These are phyloP conservation scores for Harmothoe impar DNA, from an alignment of 2,888 invertebrate genomes.

Conservation along the genomic window DNA sequence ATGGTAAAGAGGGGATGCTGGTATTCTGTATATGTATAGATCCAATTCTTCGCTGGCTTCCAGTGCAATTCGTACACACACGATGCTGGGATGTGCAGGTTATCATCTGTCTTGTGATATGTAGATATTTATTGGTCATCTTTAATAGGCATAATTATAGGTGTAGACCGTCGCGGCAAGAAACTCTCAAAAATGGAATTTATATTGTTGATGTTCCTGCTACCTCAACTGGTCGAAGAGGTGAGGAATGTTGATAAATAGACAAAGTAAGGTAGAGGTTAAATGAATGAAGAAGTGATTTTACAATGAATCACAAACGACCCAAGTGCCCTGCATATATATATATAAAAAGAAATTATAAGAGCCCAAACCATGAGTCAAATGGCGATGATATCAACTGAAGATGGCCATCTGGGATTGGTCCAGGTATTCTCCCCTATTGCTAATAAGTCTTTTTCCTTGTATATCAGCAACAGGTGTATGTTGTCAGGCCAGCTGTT, in stretches of 20 bases:
- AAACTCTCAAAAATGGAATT: not conserved
- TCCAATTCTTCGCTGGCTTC: not conserved
- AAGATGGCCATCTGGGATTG: not conserved
- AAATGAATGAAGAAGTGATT: too few species aligned
- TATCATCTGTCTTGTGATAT: slow-evolving; percentile 29
- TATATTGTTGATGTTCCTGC: too few species aligned
- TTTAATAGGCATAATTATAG: slow-evolving; percentile 37
- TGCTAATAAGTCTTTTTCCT: not conserved
- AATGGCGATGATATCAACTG: not conserved
- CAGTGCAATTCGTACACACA: not conserved
- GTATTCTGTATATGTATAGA: not conserved
- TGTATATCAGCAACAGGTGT: not conserved
- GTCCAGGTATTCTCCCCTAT: not conserved
- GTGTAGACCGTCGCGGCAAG: not conserved
- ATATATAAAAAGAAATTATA: too few species aligned
- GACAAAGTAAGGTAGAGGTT: too few species aligned
- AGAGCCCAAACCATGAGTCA: not conserved
- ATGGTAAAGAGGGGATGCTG: not conserved
- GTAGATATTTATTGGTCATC: slow-evolving; percentile 56
- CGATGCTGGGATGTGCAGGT: not conserved
- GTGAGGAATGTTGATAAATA: too few species aligned
- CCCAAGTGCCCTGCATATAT: too few species aligned
- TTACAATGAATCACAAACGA: too few species aligned
- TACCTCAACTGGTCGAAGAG: too few species aligned
- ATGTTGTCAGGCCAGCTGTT: not conserved